These are phyloP conservation scores for Mamestra brassicae DNA, from an alignment of 2,888 invertebrate species.

Conservation along the genomic window DNA sequence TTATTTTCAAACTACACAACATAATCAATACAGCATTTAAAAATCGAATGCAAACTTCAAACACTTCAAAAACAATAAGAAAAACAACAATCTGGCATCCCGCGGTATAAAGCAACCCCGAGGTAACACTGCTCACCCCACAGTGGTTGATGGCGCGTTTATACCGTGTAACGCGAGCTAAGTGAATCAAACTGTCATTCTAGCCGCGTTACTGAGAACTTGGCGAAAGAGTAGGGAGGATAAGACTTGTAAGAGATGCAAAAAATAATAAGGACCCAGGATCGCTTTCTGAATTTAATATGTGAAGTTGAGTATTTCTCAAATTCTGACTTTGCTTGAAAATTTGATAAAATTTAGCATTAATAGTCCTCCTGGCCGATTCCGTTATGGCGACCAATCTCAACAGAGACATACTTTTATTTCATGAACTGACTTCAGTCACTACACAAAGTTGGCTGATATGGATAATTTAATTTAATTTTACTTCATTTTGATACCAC, in stretches of 20 bases:
- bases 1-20: background rate
- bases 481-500: too few relatives aligned
- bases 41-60: constrained; percentile 4
- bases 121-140: constrained; percentile 68
- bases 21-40: constrained; percentile 14
- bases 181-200: constrained; percentile 91
- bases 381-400: too few relatives aligned
- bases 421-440: too few relatives aligned
- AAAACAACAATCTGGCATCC: constrained; percentile 39
- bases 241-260: background rate
- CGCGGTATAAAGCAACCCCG: constrained; percentile 55
- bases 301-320: background rate
- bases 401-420: too few relatives aligned
- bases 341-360: too few relatives aligned
- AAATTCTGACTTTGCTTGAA: too few relatives aligned
- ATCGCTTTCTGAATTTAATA: too few relatives aligned
- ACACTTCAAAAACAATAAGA: constrained; percentile 12
- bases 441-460: too few relatives aligned
- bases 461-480: too few relatives aligned
- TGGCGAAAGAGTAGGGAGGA: constrained; percentile 70
- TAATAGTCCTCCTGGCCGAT: too few relatives aligned
- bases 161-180: constrained; percentile 88
- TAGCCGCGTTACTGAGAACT: constrained; percentile 80
- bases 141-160: constrained; percentile 82
- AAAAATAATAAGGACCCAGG: background rate